These are phyloP conservation scores for Tortricodes alternella DNA, from an alignment of 2,888 invertebrate genomes.

Conservation along the genomic window DNA sequence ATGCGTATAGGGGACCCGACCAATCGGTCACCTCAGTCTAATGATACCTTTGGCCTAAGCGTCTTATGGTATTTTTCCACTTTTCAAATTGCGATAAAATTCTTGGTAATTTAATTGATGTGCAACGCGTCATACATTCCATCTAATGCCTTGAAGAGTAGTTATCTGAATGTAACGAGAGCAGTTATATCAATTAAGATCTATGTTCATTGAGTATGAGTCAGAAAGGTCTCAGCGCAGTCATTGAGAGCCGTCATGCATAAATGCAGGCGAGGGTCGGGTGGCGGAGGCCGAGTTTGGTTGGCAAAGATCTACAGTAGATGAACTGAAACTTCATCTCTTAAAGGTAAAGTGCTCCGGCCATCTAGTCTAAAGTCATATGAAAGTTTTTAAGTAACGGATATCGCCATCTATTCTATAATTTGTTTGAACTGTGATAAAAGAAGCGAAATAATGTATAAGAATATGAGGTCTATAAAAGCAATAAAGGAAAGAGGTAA, in stretches of 20 bases:
- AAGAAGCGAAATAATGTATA: no score
- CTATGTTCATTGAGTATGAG: slow-evolving; percentile 75
- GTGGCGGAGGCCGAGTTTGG: slow-evolving; percentile 5
- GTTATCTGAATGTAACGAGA: slow-evolving; percentile 35
- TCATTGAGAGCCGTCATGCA: slow-evolving; percentile 58
- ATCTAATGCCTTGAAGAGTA: slow-evolving; percentile 4
- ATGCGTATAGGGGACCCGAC: no score
- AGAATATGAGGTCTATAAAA: no score
- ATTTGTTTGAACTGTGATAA: no score
- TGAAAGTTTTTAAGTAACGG: no score
- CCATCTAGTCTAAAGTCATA: no score
- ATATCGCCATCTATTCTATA: no score
- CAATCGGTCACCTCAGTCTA: no score
- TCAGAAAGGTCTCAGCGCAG: slow-evolving; percentile 52
- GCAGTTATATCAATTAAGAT: slow-evolving; percentile 69
- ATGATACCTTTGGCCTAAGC: no score
- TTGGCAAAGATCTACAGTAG: slow-evolving; percentile 11
- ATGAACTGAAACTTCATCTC: background rate
- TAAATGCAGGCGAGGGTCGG: slow-evolving; percentile 11
- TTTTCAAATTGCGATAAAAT: background rate
- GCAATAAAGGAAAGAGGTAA: no score
- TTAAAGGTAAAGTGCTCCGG: no score
- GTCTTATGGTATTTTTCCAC: no score
- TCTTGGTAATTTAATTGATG: background rate
- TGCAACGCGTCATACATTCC: slow-evolving; percentile 13